phyloP scores from a whole-genome alignment of 2,888 invertebrate species.

The Anarsia innoxiella region DNA sequence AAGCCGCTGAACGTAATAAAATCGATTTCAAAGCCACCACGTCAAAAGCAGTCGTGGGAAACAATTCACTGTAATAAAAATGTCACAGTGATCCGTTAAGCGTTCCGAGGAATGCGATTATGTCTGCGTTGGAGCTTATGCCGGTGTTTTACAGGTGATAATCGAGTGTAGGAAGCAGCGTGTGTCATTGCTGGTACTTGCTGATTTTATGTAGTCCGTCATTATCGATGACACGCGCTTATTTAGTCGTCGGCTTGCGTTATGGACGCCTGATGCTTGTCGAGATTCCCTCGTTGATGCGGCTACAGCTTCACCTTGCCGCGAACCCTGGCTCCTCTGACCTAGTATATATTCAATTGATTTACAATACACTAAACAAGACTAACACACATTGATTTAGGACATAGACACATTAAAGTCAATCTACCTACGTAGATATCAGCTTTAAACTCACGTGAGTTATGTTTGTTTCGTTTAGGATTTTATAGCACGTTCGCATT shows the following conservation, averaged over 20 bases:
- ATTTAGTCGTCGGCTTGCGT: slow-evolving; percentile 41
- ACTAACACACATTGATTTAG: no score
- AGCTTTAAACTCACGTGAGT: no score
- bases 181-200: slow-evolving; percentile 18
- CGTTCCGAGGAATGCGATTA: slow-evolving; percentile 33
- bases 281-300: slow-evolving; percentile 23
- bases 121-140: slow-evolving; percentile 23
- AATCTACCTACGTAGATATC: no score
- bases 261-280: slow-evolving; percentile 23
- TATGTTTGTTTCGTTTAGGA: no score
- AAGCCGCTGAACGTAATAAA: slow-evolving; percentile 5
- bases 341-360: no score
- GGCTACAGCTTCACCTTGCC: no score
- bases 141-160: slow-evolving; percentile 21
- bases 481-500: no score
- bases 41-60: slow-evolving; percentile 44
- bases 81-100: slow-evolving; percentile 46
- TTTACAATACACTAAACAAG: no score
- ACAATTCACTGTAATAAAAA: slow-evolving; percentile 58
- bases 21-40: slow-evolving; percentile 9
- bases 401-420: no score
- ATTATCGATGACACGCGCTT: slow-evolving; percentile 68
- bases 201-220: slow-evolving; percentile 46
- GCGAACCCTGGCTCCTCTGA: no score
- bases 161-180: slow-evolving; percentile 20